Base-by-base conservation (phyloP, 2,797 vertebrate species). In the Geotria australis region DNA sequence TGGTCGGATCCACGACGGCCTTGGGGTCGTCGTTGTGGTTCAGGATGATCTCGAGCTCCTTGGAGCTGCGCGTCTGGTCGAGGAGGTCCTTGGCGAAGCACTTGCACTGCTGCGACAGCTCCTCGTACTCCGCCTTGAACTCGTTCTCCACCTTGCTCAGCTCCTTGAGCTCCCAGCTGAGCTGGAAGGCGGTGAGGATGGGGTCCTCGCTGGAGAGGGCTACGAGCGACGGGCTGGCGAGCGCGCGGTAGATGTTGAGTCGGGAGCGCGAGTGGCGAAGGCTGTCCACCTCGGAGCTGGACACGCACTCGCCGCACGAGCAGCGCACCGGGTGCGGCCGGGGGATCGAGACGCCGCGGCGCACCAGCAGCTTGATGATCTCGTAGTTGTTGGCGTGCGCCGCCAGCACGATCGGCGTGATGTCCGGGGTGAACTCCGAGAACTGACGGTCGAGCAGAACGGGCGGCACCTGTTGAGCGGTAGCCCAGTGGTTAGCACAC, bases 351-450 rank as follows among this genome's bases (percentile, higher is more conserved):
- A 98, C 86, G 0, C 88, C 88, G 59, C 83, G 80, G 70, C 85
- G 85, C 46, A 98, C 73, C 3, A 98, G 74, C 59, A 93, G 76
- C 65, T 95, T 98, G 66, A 95, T 86, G 60, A 98, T 81, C 68
- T 98, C 80, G 0, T 95, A 98, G 69, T 93, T 95, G 73, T 95
- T 95, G 48, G 86, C 93, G 71, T 98, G 89, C 47, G 88, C 88
- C 13, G 89, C 89, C 59, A 98, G 71, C 68, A 98, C 85, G 68
- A 98, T 93, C 2, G 89, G 89, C 1, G 89, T 98, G 60, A 98
- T 86, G 69, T 98, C 89, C 0, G 89, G 88, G 0, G 88, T 94
- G 66, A 95, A 98, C 72, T 88, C 81, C 1, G 88, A 95, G 68
- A 94, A 94, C 68, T 95, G 91, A 61, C 77, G 86, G 71, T 93